phyloP scores from a whole-genome alignment of 2,888 invertebrate species.

The Pyrrhia umbra region DNA sequence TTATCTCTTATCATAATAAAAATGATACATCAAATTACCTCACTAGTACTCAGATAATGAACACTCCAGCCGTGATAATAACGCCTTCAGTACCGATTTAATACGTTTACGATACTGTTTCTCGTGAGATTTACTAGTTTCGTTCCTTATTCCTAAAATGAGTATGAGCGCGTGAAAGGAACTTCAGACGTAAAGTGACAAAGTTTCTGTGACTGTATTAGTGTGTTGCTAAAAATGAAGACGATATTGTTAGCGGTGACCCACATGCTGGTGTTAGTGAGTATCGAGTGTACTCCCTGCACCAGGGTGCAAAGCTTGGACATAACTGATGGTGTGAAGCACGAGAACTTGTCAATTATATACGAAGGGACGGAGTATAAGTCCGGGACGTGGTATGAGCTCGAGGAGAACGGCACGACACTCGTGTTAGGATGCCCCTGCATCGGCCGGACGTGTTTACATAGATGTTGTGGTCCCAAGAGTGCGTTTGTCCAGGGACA shows the following conservation, averaged over 20 bases:
- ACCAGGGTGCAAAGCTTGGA: slow-evolving; percentile 76
- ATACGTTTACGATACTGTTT: slow-evolving; percentile 55
- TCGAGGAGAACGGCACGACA: slow-evolving; percentile 65
- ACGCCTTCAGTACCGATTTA: slow-evolving; percentile 61
- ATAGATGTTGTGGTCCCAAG: slow-evolving; percentile 78
- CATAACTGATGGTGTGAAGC: slow-evolving; percentile 73
- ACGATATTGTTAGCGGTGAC: slow-evolving; percentile 61
- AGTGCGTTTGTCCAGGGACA: slow-evolving; percentile 68
- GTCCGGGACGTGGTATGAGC: slow-evolving; percentile 75
- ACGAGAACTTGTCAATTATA: slow-evolving; percentile 75
- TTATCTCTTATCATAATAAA: slow-evolving; percentile 81
- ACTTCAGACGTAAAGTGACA: slow-evolving; percentile 32
- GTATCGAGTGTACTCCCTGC: slow-evolving; percentile 72
- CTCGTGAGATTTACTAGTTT: slow-evolving; percentile 23
- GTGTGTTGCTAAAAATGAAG: slow-evolving; percentile 66
- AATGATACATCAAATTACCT: slow-evolving; percentile 86
- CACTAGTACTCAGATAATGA: slow-evolving; percentile 79
- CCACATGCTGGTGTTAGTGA: slow-evolving; percentile 57
- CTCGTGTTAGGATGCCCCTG: slow-evolving; percentile 81
- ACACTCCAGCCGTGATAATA: slow-evolving; percentile 76
- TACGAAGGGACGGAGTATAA: slow-evolving; percentile 76
- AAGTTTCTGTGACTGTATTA: slow-evolving; percentile 43
- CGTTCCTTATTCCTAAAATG: slow-evolving; percentile 37
- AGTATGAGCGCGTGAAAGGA: slow-evolving; percentile 8
- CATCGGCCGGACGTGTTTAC: slow-evolving; percentile 77